Conservation (phyloP, 2,888 invertebrate genomes). For the Folsomia candida region DNA sequence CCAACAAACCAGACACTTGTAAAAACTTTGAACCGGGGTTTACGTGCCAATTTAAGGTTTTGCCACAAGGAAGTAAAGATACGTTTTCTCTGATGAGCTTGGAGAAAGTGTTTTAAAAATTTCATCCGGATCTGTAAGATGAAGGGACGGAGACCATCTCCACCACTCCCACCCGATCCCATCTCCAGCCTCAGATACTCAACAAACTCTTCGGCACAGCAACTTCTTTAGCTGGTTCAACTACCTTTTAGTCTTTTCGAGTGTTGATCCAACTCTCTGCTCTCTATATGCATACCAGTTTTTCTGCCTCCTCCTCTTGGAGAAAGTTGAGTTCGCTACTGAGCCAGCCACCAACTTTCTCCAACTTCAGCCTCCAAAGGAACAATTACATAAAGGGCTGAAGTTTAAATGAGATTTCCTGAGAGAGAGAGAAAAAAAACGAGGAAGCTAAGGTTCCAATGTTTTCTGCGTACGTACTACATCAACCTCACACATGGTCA, state of each 20-base stretch:
- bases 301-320: too few relatives aligned
- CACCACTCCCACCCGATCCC: neutral
- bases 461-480: too few relatives aligned
- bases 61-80: neutral
- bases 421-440: neutral
- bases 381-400: conserved; percentile 1
- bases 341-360: neutral
- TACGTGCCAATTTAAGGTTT: neutral
- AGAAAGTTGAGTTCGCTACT: neutral
- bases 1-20: neutral
- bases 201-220: too few relatives aligned
- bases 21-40: neutral
- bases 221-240: too few relatives aligned
- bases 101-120: neutral
- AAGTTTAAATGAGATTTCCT: conserved; percentile 13
- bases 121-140: neutral
- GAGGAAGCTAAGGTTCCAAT: neutral
- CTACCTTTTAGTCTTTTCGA: neutral
- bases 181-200: too few relatives aligned
- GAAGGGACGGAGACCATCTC: neutral
- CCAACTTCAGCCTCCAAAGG: conserved; percentile 2
- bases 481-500: neutral
- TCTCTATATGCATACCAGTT: too few relatives aligned
- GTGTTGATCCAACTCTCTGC: neutral
- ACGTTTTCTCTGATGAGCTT: neutral